phyloP scores from a whole-genome alignment of 2,113 vertebrate species.

The Peucedramus taeniatus region DNA sequence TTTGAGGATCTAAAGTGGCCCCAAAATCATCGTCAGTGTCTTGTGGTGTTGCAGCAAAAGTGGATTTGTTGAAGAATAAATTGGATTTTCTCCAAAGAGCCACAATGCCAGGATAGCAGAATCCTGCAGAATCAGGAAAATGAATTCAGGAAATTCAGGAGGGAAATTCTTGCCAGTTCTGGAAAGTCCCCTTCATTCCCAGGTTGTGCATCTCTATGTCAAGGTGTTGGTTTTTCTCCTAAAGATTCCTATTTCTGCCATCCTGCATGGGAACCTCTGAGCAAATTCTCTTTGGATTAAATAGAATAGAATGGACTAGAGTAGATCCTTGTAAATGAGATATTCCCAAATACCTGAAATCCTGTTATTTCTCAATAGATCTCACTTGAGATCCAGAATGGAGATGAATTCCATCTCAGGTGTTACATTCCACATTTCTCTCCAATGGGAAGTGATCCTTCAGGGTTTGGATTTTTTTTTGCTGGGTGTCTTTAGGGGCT shows the following conservation, averaged over 20 bases:
- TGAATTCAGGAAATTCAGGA: background rate
- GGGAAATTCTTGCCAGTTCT: background rate
- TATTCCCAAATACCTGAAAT: background rate
- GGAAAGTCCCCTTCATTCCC: accelerated
- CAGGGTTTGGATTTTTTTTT: background rate
- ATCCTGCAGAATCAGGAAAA: background rate
- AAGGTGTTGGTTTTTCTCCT: background rate
- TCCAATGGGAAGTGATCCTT: background rate
- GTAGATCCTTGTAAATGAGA: background rate
- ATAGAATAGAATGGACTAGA: background rate
- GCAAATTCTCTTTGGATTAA: background rate
- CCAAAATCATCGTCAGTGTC: accelerated
- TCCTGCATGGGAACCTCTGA: background rate
- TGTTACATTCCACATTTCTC: background rate
- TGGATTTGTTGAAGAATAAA: background rate
- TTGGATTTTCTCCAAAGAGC: background rate
- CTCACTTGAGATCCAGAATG: background rate
- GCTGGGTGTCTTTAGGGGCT: background rate
- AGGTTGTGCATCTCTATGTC: accelerated
- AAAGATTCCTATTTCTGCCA: background rate
- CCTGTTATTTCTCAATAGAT: background rate
- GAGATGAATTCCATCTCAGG: background rate
- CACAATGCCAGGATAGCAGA: accelerated
- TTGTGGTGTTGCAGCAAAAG: background rate
- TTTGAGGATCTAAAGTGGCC: background rate